phyloP scores from a whole-genome alignment of 2,797 vertebrate species.

The Rhinatrema bivittatum region DNA sequence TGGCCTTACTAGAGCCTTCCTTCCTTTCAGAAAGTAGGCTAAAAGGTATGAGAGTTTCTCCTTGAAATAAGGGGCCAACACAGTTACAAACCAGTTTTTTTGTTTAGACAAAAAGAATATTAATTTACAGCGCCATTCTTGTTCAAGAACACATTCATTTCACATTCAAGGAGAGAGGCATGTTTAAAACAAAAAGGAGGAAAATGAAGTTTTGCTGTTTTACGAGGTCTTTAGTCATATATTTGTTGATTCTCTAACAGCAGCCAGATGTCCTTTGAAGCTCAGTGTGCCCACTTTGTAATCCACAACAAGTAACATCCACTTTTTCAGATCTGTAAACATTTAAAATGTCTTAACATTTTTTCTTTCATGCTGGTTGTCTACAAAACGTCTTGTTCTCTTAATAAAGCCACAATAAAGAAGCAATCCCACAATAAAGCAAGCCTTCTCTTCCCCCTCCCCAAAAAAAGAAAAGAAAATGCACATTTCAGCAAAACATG shows the following conservation, averaged over 20 bases:
- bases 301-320: conserved; percentile 70
- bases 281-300: conserved; percentile 69
- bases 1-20: no score
- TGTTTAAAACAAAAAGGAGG: conserved; percentile 1
- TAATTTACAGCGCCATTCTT: no score
- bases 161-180: background rate
- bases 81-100: no score
- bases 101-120: no score
- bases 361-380: conserved; percentile 63
- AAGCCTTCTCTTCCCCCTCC: no score
- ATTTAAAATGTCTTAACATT: conserved; percentile 57
- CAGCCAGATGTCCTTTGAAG: conserved; percentile 78
- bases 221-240: conserved; percentile 47
- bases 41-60: no score
- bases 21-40: no score
- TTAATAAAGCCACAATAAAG: conserved; percentile 67
- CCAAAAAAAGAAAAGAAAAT: conserved; percentile 47
- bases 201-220: conserved; percentile 47
- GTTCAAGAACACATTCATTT: no score
- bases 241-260: conserved; percentile 62
- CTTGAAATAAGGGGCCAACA: no score
- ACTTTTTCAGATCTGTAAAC: conserved; percentile 72
- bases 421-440: conserved; percentile 64
- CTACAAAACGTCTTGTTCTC: conserved; percentile 57
- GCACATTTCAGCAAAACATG: conserved; percentile 49